Evolutionary conservation across 92 coral and sea anemone genomes (phyloP).

Genomic region (Anthopleura xanthogrammica): DNA sequence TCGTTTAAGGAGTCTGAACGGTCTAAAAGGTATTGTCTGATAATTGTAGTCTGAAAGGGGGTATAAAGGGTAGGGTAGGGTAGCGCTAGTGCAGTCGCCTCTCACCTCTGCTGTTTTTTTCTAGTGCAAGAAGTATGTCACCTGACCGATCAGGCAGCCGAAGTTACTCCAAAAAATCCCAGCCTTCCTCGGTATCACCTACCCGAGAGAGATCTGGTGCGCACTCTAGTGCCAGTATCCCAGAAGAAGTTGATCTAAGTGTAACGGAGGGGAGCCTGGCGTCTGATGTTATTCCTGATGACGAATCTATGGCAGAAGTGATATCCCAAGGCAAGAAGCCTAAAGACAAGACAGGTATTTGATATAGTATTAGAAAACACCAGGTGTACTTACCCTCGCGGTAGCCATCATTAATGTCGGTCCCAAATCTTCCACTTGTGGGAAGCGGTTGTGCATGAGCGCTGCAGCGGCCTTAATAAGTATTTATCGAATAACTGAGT

Average conservation of each 20-base stretch:
- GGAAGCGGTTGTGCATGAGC: too few relatives aligned
- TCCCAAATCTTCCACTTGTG: too few relatives aligned
- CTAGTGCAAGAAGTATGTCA: background rate
- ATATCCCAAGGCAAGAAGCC: slow-evolving; percentile 28
- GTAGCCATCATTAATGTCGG: too few relatives aligned
- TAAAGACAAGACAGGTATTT: slow-evolving; percentile 39
- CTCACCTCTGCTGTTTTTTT: background rate
- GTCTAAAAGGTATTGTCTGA: slow-evolving; percentile 41
- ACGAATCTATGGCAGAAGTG: slow-evolving; percentile 55
- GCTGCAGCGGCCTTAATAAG: too few relatives aligned
- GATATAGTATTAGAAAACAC: background rate
- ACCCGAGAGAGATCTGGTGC: slow-evolving; percentile 35
- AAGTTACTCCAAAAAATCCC: slow-evolving; percentile 2
- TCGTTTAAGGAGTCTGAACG: slow-evolving; percentile 62
- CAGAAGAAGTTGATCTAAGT: slow-evolving; percentile 76
- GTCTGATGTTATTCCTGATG: slow-evolving; percentile 52
- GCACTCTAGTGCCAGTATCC: slow-evolving; percentile 54
- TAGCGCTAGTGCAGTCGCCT: too few relatives aligned
- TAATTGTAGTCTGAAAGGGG: background rate
- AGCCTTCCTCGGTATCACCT: slow-evolving; percentile 16
- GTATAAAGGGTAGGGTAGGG: too few relatives aligned
- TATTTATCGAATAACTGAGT: too few relatives aligned
- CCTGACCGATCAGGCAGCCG: slow-evolving; percentile 9
- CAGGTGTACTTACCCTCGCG: too few relatives aligned
- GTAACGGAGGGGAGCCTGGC: slow-evolving; percentile 69